These are phyloP conservation scores for Meriones unguiculatus DNA, from an alignment of 2,113 vertebrate genomes.

Conservation along the genomic window DNA sequence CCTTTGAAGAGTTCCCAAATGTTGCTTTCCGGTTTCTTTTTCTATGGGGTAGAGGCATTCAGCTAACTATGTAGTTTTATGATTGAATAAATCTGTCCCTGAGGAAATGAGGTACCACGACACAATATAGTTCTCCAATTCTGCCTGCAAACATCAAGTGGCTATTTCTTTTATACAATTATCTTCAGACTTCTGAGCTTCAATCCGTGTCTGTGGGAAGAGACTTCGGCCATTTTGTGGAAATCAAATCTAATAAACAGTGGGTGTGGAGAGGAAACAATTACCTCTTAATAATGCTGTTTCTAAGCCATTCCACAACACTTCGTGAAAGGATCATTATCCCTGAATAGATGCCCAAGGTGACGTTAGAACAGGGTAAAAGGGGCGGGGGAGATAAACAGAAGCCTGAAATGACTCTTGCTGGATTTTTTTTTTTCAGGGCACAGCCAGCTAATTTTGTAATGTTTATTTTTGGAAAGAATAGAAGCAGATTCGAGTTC, in stretches of 20 bases:
- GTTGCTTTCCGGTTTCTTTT: neutral
- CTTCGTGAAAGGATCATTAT: constrained; percentile 68
- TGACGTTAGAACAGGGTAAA: constrained; percentile 61
- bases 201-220: neutral
- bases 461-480: constrained; percentile 70
- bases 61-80: constrained; percentile 24
- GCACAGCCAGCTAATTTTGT: constrained; percentile 72
- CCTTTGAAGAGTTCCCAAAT: constrained; percentile 41
- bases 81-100: constrained; percentile 7
- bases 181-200: constrained; percentile 18
- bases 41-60: neutral
- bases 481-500: constrained; percentile 66
- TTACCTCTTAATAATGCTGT: constrained; percentile 59
- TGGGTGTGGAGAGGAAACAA: constrained; percentile 66
- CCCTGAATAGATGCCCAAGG: constrained; percentile 72
- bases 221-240: constrained; percentile 66
- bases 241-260: constrained; percentile 62
- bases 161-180: neutral
- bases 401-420: constrained; percentile 76
- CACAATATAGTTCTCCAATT: neutral
- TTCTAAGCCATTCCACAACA: constrained; percentile 62
- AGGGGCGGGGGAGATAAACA: constrained; percentile 62
- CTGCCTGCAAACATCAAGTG: neutral
- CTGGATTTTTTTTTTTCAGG: constrained; percentile 64
- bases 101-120: neutral